Evolutionary conservation across 2,113 vertebrate genomes (phyloP).

Genomic region (Lepisosteus osseus): DNA sequence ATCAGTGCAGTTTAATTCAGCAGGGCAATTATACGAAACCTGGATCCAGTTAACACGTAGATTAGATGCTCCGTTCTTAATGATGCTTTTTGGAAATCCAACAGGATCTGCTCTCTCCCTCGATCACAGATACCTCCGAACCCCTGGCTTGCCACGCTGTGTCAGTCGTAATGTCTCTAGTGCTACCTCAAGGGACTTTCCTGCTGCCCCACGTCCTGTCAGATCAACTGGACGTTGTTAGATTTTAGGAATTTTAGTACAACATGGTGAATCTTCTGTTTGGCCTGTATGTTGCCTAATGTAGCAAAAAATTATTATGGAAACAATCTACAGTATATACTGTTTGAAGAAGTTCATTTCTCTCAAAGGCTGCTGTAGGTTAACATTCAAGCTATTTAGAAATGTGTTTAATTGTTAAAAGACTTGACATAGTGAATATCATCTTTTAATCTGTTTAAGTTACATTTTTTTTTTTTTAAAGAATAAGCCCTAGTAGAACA

Average conservation of each 20-base stretch:
- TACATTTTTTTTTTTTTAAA: neutral
- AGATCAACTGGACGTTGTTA: neutral
- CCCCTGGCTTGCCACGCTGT: too few relatives aligned
- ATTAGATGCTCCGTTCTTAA: too few relatives aligned
- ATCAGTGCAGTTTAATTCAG: too few relatives aligned
- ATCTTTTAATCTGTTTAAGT: neutral
- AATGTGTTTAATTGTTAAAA: neutral
- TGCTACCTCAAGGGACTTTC: neutral
- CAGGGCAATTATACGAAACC: too few relatives aligned
- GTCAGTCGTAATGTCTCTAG: neutral
- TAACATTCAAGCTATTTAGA: neutral
- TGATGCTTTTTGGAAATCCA: too few relatives aligned
- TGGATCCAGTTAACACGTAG: too few relatives aligned
- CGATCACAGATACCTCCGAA: too few relatives aligned
- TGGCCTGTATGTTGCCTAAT: neutral
- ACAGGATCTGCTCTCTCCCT: too few relatives aligned
- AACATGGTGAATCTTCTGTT: neutral
- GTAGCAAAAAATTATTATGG: slow-evolving; percentile 7
- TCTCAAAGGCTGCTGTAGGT: slow-evolving; percentile 10
- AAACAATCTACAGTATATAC: too few relatives aligned
- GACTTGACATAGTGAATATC: too few relatives aligned
- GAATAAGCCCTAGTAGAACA: neutral
- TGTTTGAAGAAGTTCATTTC: neutral
- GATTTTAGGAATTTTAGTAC: neutral
- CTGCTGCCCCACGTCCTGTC: neutral